Evolutionary conservation across 2,888 invertebrate genomes (phyloP).

Genomic region (Salticus scenicus): DNA sequence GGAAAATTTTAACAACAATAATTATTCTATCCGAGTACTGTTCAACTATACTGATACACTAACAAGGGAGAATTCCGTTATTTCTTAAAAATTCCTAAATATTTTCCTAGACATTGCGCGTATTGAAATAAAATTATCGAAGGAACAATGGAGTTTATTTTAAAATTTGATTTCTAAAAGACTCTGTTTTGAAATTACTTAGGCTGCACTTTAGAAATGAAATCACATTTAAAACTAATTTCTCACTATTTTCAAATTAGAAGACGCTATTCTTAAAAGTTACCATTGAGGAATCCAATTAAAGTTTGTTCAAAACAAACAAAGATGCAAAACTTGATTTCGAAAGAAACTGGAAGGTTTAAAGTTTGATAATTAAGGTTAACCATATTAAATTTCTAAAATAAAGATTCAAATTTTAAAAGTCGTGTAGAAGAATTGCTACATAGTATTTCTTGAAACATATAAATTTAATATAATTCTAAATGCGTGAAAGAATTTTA

Average conservation of each 20-base stretch:
- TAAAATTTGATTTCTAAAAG: neutral
- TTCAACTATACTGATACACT: too few relatives aligned
- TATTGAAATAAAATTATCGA: neutral
- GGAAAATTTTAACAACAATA: too few relatives aligned
- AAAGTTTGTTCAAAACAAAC: neutral
- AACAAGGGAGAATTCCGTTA: too few relatives aligned
- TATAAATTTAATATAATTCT: too few relatives aligned
- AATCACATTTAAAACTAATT: neutral
- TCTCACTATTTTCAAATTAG: neutral
- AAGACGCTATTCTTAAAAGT: neutral
- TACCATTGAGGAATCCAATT: neutral
- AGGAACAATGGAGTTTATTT: neutral
- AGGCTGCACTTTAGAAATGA: neutral
- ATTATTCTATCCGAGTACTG: too few relatives aligned
- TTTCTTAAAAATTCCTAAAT: too few relatives aligned
- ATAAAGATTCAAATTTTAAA: too few relatives aligned
- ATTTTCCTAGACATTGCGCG: too few relatives aligned
- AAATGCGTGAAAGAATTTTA: too few relatives aligned
- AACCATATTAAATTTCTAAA: neutral
- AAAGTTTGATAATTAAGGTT: neutral
- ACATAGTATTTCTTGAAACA: too few relatives aligned
- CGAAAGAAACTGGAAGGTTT: neutral
- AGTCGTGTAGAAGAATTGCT: too few relatives aligned
- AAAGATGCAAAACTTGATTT: neutral
- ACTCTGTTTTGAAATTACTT: neutral